A percentile compares a stretch with the other conserved stretches of the same genome.
Conservation (phyloP, 2,888 invertebrate genomes). For the Timandra comae region DNA sequence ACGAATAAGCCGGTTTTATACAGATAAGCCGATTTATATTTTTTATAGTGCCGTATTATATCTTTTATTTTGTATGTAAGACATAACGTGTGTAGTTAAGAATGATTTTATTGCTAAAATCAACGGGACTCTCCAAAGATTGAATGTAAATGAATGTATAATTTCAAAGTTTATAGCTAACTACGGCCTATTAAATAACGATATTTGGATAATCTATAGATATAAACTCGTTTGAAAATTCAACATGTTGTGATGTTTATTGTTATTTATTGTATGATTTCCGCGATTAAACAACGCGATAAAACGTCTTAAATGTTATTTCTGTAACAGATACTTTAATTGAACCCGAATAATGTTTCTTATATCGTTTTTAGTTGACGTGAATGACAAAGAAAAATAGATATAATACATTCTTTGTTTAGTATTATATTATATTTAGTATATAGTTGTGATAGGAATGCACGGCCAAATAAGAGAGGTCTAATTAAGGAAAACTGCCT, state of each 20-base stretch:
- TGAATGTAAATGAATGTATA: slow-evolving; percentile 41
- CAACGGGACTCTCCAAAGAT: slow-evolving; percentile 41
- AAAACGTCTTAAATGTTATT: no score
- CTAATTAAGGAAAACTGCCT: no score
- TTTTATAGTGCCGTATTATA: slow-evolving; percentile 64
- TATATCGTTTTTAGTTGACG: no score
- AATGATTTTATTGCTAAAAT: slow-evolving; percentile 50
- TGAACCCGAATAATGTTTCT: no score
- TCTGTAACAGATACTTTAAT: no score
- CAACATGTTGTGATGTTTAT: slow-evolving; percentile 24
- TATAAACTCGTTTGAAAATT: slow-evolving; percentile 30
- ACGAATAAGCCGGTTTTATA: slow-evolving; percentile 70
- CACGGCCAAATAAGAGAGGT: no score
- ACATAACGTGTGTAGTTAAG: slow-evolving; percentile 45
- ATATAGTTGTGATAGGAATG: no score
- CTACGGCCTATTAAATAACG: slow-evolving; percentile 34
- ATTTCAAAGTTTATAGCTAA: slow-evolving; percentile 29
- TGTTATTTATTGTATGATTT: slow-evolving; percentile 16
- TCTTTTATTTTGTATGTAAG: slow-evolving; percentile 57
- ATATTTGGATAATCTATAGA: slow-evolving; percentile 36
- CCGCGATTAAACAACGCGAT: slow-evolving; percentile 15
- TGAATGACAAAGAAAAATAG: no score
- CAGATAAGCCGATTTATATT: slow-evolving; percentile 74
- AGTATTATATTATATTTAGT: no score
- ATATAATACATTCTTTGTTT: no score